These are phyloP conservation scores for Kryptolebias marmoratus DNA, from an alignment of 2,113 vertebrate genomes.

Conservation along the genomic window DNA sequence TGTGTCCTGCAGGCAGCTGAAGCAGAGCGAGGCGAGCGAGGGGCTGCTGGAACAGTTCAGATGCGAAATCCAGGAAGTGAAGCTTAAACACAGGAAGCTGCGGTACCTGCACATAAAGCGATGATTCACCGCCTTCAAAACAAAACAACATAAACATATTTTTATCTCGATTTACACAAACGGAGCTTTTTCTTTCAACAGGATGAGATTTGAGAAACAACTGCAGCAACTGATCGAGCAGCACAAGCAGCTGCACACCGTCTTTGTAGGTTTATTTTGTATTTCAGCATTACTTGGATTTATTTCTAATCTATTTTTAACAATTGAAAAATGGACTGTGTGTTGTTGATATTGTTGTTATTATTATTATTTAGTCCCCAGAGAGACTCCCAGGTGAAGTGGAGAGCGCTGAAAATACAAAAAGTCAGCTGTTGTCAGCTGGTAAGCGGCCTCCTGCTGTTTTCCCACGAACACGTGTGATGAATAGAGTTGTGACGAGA, in stretches of 20 bases:
- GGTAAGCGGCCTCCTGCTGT: slow-evolving; percentile 51
- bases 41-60: slow-evolving; percentile 69
- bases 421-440: slow-evolving; percentile 64
- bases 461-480: neutral
- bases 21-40: slow-evolving; percentile 69
- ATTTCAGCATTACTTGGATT: neutral
- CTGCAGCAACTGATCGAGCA: slow-evolving; percentile 76
- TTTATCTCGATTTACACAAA: neutral
- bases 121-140: neutral
- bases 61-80: slow-evolving; percentile 78
- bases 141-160: neutral
- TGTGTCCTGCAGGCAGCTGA: slow-evolving; percentile 61
- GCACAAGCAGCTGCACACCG: slow-evolving; percentile 74
- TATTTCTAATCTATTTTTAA: neutral
- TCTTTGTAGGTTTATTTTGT: slow-evolving; percentile 72
- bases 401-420: slow-evolving; percentile 58
- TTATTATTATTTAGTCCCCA: slow-evolving; percentile 54
- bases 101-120: slow-evolving; percentile 56
- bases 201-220: slow-evolving; percentile 81
- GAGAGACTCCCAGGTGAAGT: slow-evolving; percentile 72
- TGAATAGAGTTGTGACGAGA: neutral
- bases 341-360: neutral
- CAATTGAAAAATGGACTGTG: neutral
- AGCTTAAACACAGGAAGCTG: slow-evolving; percentile 77
- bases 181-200: slow-evolving; percentile 41